These are phyloP conservation scores for Carabus problematicus DNA, from an alignment of 2,888 invertebrate species.

Conservation along the genomic window DNA sequence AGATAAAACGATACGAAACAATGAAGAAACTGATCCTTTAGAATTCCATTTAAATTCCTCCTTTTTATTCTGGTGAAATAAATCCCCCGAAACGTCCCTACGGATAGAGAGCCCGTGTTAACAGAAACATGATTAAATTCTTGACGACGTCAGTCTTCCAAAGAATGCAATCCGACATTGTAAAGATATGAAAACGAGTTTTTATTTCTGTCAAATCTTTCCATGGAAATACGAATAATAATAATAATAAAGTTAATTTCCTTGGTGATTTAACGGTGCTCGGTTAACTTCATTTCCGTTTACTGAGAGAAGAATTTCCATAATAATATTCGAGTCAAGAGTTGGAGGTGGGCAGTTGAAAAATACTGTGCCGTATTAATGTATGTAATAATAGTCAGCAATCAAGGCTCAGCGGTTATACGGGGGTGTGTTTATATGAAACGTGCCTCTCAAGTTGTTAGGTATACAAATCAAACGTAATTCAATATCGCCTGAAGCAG, in stretches of 20 bases:
- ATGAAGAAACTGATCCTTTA: slow-evolving; percentile 15
- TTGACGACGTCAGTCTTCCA: slow-evolving; percentile 7
- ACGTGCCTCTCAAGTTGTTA: background rate
- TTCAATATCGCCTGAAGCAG: slow-evolving; percentile 2
- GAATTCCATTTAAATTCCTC: slow-evolving; percentile 16
- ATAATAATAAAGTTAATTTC: slow-evolving; percentile 22
- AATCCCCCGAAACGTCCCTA: background rate
- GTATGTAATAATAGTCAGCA: no score
- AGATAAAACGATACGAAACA: slow-evolving; percentile 10
- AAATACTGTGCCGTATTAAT: no score
- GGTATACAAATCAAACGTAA: slow-evolving; percentile 7
- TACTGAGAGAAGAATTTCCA: slow-evolving; percentile 13
- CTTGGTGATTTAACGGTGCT: background rate
- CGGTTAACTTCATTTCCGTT: background rate
- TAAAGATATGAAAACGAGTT: slow-evolving; percentile 24
- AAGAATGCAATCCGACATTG: slow-evolving; percentile 6
- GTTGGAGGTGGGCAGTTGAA: no score
- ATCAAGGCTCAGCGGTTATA: no score
- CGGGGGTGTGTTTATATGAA: background rate
- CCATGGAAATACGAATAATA: slow-evolving; percentile 10
- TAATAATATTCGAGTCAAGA: slow-evolving; percentile 12
- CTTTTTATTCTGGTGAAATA: no score
- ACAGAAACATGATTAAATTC: slow-evolving; percentile 29
- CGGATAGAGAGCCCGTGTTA: background rate
- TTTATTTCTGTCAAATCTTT: slow-evolving; percentile 12